Base-by-base conservation (phyloP, 2,888 invertebrate species). In the Lagria hirta region DNA sequence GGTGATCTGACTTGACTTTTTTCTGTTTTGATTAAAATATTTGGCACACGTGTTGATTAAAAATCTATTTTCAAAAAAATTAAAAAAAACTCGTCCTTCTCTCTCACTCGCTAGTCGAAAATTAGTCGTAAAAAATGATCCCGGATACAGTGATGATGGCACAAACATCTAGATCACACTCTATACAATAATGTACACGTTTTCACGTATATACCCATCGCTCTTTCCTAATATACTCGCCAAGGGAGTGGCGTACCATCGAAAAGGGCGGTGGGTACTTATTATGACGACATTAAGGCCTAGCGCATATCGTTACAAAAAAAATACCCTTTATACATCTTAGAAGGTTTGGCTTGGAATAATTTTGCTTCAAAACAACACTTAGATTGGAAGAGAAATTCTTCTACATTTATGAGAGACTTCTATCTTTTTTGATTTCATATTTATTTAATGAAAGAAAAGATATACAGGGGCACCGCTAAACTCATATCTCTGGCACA, bases 321-420 rank as follows among this genome's bases (percentile, higher is more conserved):
- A n/a, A n/a, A n/a, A n/a, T n/a, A 34, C 33, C 26, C 35, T 40
- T 43, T 48, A 24, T 40, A 37, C 37, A 30, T 23, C 35, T 14
- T 6, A 33, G 11, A 32, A 6, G 22, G 14, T 30, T 30, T 17
- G 17, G 30, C 30, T 34, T 4, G n/a, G n/a, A n/a, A n/a, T n/a
- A 6, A 33, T 15, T 24, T 43, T 20, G 28, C 24, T 32, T 21
- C 28, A 21, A 11, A 22, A 27, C 32, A 26, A 46, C 49, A 49
- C 32, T 35, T 46, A 33, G 40, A 40, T 46, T n/a, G 55, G 58
- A 60, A 58, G 58, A 55, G n/a, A 55, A 60, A 57, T 53, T 55
- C 55, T 59, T 54, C 57, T 59, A 59, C 57, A 47, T 37, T 28
- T 28, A 28, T 21, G 37, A 37, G 37, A 28, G 11, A 14, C 5